phyloP scores from a whole-genome alignment of 1,140 invertebrate genomes.

The Anastrepha ludens region DNA sequence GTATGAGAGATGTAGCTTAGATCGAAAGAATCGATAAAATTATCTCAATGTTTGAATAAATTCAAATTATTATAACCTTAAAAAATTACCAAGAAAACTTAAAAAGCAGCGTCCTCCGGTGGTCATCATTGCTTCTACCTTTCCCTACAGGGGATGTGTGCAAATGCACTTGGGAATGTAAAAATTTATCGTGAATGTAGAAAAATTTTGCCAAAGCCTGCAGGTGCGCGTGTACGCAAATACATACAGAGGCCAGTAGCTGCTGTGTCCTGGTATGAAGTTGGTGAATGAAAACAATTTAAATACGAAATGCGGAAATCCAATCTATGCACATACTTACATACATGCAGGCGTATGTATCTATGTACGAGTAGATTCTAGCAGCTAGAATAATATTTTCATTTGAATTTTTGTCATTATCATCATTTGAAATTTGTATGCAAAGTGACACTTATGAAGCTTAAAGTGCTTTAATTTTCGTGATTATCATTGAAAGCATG shows the following conservation, averaged over 20 bases:
- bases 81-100: too few species aligned
- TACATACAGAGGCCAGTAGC: background rate
- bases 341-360: background rate
- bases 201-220: background rate
- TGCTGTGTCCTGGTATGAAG: background rate
- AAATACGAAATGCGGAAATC: slow-evolving; percentile 36
- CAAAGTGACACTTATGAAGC: slow-evolving; percentile 43
- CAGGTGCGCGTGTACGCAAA: background rate
- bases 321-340: background rate
- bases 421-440: slow-evolving; percentile 37
- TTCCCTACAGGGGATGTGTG: background rate
- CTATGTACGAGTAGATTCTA: background rate
- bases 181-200: background rate
- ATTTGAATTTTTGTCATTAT: slow-evolving; percentile 25
- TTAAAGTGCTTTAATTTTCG: slow-evolving; percentile 35
- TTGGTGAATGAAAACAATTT: slow-evolving; percentile 24
- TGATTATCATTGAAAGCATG: slow-evolving; percentile 37
- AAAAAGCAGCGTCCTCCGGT: too few species aligned
- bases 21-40: too few species aligned
- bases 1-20: too few species aligned
- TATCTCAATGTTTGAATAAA: too few species aligned
- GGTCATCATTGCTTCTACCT: too few species aligned
- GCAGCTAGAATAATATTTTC: slow-evolving; percentile 8
- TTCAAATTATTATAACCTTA: too few species aligned
- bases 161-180: background rate